These are phyloP conservation scores for Abscondita cerata DNA, from an alignment of 2,888 invertebrate genomes.

Conservation along the genomic window DNA sequence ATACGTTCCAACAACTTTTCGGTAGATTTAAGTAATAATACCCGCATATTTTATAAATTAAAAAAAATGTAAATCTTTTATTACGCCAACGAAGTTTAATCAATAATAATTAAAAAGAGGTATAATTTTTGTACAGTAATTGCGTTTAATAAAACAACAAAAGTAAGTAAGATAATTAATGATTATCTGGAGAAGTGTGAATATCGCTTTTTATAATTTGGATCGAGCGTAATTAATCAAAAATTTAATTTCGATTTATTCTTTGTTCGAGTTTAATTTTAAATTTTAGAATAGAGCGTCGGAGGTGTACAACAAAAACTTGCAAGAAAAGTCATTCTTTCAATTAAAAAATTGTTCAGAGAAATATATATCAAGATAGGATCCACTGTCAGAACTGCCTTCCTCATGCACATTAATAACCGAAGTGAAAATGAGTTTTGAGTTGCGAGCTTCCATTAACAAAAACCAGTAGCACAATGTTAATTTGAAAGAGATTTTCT, in stretches of 20 bases:
- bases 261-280: conserved; percentile 1
- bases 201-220: no score
- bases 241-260: neutral
- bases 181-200: no score
- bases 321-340: conserved; percentile 9
- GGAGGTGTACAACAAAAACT: conserved; percentile 1
- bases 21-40: no score
- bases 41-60: no score
- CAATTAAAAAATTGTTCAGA: conserved; percentile 14
- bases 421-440: conserved; percentile 49
- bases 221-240: conserved; percentile 5
- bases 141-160: no score
- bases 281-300: conserved; percentile 1
- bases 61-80: no score
- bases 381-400: conserved; percentile 39
- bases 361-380: conserved; percentile 25
- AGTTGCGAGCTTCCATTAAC: conserved; percentile 49
- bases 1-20: no score
- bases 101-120: no score
- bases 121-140: no score
- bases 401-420: conserved; percentile 46
- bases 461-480: conserved; percentile 56
- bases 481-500: conserved; percentile 54
- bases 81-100: no score
- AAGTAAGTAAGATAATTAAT: no score